Percentiles rank a stretch among this genome's conserved stretches.
phyloP scores from a whole-genome alignment of 1,140 invertebrate genomes.

The Arion vulgaris region DNA sequence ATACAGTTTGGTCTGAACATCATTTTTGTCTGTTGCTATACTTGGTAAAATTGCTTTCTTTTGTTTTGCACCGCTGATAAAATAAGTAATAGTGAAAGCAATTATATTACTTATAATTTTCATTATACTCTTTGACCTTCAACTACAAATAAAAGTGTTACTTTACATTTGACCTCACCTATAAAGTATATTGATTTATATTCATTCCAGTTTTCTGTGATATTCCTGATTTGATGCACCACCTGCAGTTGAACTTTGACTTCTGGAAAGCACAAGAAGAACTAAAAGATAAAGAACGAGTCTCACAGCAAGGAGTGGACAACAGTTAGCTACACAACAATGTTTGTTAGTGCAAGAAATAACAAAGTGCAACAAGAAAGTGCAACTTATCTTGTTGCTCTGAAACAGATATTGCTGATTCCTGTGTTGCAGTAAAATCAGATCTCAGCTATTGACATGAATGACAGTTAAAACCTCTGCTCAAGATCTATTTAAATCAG shows the following conservation, averaged over 20 bases:
- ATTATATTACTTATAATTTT: too few relatives aligned
- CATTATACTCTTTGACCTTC: too few relatives aligned
- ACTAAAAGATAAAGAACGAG: conserved; percentile 38
- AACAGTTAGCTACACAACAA: conserved; percentile 18
- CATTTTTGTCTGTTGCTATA: too few relatives aligned
- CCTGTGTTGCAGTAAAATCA: neutral
- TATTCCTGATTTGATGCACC: conserved; percentile 88
- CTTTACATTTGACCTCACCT: too few relatives aligned
- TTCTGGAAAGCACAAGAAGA: conserved; percentile 86
- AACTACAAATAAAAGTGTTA: too few relatives aligned
- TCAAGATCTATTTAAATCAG: neutral
- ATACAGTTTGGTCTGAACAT: too few relatives aligned
- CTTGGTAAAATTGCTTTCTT: too few relatives aligned
- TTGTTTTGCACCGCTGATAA: too few relatives aligned
- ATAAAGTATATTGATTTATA: neutral
- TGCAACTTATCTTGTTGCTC: neutral
- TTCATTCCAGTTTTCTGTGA: conserved; percentile 86
- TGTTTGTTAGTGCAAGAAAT: neutral
- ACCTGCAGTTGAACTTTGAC: conserved; percentile 89
- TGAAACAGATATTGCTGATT: too few relatives aligned
- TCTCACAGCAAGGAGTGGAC: conserved; percentile 16
- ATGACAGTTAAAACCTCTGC: neutral
- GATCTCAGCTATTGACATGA: neutral
- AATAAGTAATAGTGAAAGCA: too few relatives aligned
- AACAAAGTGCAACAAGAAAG: too few relatives aligned